Evolutionary conservation across 2,888 invertebrate species (phyloP).

Genomic region (Rhyacophila evoluta): DNA sequence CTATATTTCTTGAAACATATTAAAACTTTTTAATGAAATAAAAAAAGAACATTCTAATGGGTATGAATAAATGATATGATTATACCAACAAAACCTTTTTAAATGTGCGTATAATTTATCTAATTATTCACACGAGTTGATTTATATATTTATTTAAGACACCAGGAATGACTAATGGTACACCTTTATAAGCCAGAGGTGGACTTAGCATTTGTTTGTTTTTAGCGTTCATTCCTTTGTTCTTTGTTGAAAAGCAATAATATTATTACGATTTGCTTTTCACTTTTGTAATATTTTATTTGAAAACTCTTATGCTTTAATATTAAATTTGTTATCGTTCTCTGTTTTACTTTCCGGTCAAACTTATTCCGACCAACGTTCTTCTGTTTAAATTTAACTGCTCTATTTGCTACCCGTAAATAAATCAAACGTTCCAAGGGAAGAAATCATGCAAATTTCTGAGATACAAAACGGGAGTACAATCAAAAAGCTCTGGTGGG

Average conservation of each 20-base stretch:
- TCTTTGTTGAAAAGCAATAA: conserved; percentile 40
- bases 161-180: conserved; percentile 12
- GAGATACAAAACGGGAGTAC: conserved; percentile 36
- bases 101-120: conserved; percentile 18
- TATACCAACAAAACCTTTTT: not conserved
- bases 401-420: conserved; percentile 44
- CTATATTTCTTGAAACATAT: not conserved
- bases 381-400: conserved; percentile 43
- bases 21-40: conserved; percentile 2
- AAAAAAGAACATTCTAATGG: not conserved
- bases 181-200: conserved; percentile 7
- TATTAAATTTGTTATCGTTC: conserved; percentile 52
- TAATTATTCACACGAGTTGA: conserved; percentile 12
- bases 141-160: conserved; percentile 24
- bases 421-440: conserved; percentile 49
- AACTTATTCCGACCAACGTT: conserved; percentile 47
- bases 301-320: conserved; percentile 44
- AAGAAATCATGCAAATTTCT: conserved; percentile 47
- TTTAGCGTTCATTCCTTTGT: conserved; percentile 33
- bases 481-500: not conserved
- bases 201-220: conserved; percentile 34
- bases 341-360: conserved; percentile 51
- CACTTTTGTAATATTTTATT: conserved; percentile 43
- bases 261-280: conserved; percentile 35
- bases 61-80: not conserved